phyloP scores from a whole-genome alignment of 1,140 invertebrate genomes.

The Apis dorsata region DNA sequence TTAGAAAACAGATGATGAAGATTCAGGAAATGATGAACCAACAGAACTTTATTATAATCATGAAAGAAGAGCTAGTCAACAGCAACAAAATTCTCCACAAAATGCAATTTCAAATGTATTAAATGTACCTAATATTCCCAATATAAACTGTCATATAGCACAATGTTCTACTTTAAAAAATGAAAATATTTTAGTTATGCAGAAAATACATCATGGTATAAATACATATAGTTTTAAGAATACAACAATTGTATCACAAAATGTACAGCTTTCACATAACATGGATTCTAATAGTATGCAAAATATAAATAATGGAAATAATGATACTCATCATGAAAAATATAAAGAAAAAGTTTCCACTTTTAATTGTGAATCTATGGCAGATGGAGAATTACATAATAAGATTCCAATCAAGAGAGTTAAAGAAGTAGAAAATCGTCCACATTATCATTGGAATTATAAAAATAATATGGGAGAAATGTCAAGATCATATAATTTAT shows the following conservation, averaged over 20 bases:
- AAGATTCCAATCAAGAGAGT: conserved; percentile 5
- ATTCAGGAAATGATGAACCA: conserved; percentile 97
- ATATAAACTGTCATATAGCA: conserved; percentile 59
- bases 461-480: conserved; percentile 65
- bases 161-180: conserved; percentile 56
- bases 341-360: conserved; percentile 8
- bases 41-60: conserved; percentile 84
- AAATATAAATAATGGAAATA: conserved; percentile 28
- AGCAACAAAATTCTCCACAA: conserved; percentile 70
- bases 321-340: conserved; percentile 18
- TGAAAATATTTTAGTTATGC: conserved; percentile 46
- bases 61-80: conserved; percentile 73
- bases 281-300: conserved; percentile 3
- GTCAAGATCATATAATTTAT: conserved; percentile 72
- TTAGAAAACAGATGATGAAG: conserved; percentile 93
- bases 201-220: conserved; percentile 2
- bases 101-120: conserved; percentile 56
- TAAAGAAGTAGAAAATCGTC: conserved; percentile 36
- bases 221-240: conserved; percentile 14
- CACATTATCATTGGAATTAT: conserved; percentile 58
- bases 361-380: neutral
- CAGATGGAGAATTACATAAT: conserved; percentile 30
- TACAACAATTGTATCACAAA: neutral
- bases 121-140: conserved; percentile 61
- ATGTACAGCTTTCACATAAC: neutral